Percentiles rank a stretch among this genome's conserved stretches.
These are phyloP conservation scores for Mobula hypostoma DNA, from an alignment of 2,113 vertebrate genomes.

Conservation along the genomic window DNA sequence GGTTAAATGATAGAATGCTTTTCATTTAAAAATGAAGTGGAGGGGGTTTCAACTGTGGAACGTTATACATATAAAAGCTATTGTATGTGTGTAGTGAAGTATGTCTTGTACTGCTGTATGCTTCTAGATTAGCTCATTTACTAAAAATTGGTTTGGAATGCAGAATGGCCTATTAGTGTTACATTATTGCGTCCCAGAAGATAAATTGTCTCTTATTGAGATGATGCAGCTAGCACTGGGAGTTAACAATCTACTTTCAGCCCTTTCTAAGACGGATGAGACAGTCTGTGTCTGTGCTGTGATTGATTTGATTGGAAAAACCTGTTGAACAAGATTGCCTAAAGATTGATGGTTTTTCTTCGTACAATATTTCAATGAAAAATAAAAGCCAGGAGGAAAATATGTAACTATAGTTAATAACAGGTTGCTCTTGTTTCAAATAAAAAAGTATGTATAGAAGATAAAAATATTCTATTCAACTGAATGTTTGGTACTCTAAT, in stretches of 20 bases:
- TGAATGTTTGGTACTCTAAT: neutral
- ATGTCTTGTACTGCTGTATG: conserved; percentile 15
- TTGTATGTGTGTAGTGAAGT: conserved; percentile 32
- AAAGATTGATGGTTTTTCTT: conserved; percentile 27
- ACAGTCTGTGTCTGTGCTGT: conserved; percentile 13
- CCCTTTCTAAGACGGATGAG: conserved; percentile 34
- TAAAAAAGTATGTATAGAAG: neutral
- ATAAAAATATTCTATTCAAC: neutral
- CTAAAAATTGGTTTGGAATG: conserved; percentile 38
- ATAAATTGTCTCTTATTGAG: conserved; percentile 35
- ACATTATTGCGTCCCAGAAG: conserved; percentile 32
- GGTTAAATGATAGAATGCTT: conserved; percentile 26
- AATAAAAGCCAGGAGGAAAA: neutral
- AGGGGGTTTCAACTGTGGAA: neutral
- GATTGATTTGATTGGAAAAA: conserved; percentile 36
- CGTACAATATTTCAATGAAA: conserved; percentile 7
- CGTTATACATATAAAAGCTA: conserved; percentile 30
- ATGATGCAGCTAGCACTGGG: conserved; percentile 34
- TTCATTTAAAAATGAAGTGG: conserved; percentile 23
- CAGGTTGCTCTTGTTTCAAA: neutral
- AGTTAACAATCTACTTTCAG: conserved; percentile 37
- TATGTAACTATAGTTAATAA: neutral
- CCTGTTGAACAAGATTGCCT: conserved; percentile 34
- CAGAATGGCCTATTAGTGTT: conserved; percentile 36
- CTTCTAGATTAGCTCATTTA: conserved; percentile 37